Evolutionary conservation across 2,797 vertebrate species (phyloP).

Genomic region (Melanotaenia pygmaea): DNA sequence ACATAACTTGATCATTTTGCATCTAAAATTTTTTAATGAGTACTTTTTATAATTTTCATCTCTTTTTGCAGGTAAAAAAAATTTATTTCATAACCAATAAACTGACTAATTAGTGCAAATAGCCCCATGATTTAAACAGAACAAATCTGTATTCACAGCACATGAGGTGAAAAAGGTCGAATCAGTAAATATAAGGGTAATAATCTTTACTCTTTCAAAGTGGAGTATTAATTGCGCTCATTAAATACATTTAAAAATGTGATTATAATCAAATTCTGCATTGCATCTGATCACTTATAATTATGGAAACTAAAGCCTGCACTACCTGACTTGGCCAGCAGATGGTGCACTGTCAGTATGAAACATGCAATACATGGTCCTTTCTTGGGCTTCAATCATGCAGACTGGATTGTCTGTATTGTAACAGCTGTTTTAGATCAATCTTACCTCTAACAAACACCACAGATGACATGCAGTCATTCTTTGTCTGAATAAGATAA

Average conservation of each 20-base stretch:
- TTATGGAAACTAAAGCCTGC: constrained; percentile 8
- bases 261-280: neutral
- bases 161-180: neutral
- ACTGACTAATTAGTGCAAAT: neutral
- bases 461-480: neutral
- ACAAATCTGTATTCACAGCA: neutral
- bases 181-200: neutral
- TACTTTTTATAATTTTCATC: neutral
- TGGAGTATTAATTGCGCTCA: neutral
- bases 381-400: constrained; percentile 14
- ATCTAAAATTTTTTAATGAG: neutral
- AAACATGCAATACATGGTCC: neutral
- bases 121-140: neutral
- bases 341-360: constrained; percentile 71
- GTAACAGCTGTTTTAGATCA: constrained; percentile 27
- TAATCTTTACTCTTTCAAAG: neutral
- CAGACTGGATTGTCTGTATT: neutral
- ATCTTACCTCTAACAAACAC: constrained; percentile 4
- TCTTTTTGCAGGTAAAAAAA: neutral
- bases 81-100: neutral
- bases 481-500: constrained; percentile 15
- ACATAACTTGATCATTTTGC: neutral
- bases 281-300: neutral
- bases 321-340: constrained; percentile 70
- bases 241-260: neutral